A percentile compares a stretch with the other conserved stretches of the same genome.
phyloP scores from a whole-genome alignment of 2,888 invertebrate genomes.

The Drosophila mulleri region DNA sequence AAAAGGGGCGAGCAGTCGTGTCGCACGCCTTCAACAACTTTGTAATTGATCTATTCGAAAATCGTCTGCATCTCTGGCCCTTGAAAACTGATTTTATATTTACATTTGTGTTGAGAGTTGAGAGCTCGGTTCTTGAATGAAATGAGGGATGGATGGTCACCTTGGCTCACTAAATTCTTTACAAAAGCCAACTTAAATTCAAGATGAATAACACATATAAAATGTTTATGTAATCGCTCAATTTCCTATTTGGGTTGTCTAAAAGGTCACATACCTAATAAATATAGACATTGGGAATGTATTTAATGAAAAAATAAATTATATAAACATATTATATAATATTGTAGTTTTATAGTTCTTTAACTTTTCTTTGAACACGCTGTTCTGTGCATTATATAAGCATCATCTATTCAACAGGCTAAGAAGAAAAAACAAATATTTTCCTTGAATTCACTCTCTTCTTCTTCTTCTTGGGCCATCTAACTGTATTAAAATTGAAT shows the following conservation, averaged over 20 bases:
- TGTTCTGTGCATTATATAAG: neutral
- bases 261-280: neutral
- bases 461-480: neutral
- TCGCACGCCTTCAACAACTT: slow-evolving; percentile 10
- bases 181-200: neutral
- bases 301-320: neutral
- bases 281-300: neutral
- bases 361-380: neutral
- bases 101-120: neutral
- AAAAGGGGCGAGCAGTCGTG: slow-evolving; percentile 23
- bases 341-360: too few species aligned
- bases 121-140: neutral
- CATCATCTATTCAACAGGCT: neutral
- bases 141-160: neutral
- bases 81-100: neutral
- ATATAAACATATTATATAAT: too few species aligned
- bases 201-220: neutral
- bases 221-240: neutral
- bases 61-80: slow-evolving; percentile 9
- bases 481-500: slow-evolving; percentile 34
- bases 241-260: neutral
- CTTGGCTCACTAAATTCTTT: neutral
- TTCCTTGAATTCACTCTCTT: neutral
- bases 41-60: slow-evolving; percentile 28
- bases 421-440: neutral